Base-by-base conservation (phyloP, 2,113 vertebrate genomes). In the Ochotona princeps region DNA sequence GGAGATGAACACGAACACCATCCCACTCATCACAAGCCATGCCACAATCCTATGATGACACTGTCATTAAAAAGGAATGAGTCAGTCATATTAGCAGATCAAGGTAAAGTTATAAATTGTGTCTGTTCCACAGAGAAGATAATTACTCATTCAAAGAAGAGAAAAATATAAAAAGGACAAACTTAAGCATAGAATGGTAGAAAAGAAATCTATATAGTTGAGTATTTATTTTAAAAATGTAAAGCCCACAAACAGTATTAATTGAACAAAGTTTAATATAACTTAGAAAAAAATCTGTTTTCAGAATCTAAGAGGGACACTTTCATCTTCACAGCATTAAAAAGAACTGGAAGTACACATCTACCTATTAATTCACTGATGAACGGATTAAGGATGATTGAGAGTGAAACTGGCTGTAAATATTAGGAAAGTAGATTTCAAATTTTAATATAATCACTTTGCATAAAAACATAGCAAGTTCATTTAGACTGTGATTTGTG, bases 361-460 rank as follows among this genome's bases (percentile, higher is more conserved):
- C 23, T 65, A 66, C 25, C 15, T 69, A 60, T 26, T 35, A 30
- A 18, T 28, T 49, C 25, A 92, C 74, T 23, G 23, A 76, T 23
- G 5, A 89, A n/a, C 5, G 76, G n/a, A 13, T 38, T 57, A 67
- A 74, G 28, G 57, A 61, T 21, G 91, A 87, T 38, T 47, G 47
- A 7, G n/a, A 72, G 49, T 70, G 82, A 51, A 0, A 80, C 54
- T 51, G 35, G 13, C 44, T 88, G 0, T 61, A 83, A 87, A 73
- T 91, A 17, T 89, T 84, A 88, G 69, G 38, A 2, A 78, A 81
- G 28, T 10, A 32, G 11, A 67, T 78, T 89, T 57, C 26, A 13
- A 91, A 75, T 90, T 65, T 51, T 61, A 28, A 93, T 66, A 95
- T 94, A 92, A 83, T 92, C 57, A 65, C 20, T 86, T 96, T 76